Evolutionary conservation across 1,140 invertebrate species (phyloP).

Genomic region (Pachypsylla venusta): DNA sequence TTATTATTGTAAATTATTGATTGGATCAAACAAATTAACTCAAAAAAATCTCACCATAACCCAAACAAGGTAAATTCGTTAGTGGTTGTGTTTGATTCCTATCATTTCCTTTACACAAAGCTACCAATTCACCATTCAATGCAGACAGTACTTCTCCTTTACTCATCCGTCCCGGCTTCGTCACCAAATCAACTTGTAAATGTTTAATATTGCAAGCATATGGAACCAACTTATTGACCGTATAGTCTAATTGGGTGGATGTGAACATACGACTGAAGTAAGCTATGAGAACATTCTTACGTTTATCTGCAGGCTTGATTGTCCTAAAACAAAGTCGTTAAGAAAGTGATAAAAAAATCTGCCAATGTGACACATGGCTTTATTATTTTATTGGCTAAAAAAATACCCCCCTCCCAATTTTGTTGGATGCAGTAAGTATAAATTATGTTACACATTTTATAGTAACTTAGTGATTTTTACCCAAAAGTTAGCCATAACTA

Average conservation of each 20-base stretch:
- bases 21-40: too few species aligned
- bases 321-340: too few species aligned
- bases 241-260: neutral
- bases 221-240: neutral
- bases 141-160: neutral
- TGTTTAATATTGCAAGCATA: neutral
- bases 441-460: too few species aligned
- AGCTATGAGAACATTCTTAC: neutral
- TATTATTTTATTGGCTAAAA: too few species aligned
- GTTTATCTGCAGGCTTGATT: slow-evolving; percentile 2
- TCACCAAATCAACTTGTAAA: neutral
- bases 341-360: too few species aligned
- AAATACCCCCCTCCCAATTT: too few species aligned
- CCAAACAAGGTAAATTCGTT: neutral
- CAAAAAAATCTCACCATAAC: slow-evolving; percentile 5
- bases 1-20: too few species aligned
- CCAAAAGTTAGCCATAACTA: too few species aligned
- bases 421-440: too few species aligned
- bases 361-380: too few species aligned
- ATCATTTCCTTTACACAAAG: neutral
- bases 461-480: too few species aligned
- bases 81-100: neutral
- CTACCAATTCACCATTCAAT: neutral
- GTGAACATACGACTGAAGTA: neutral
- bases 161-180: neutral